Evolutionary conservation across 2,888 invertebrate species (phyloP).

Genomic region (Drepana falcataria): DNA sequence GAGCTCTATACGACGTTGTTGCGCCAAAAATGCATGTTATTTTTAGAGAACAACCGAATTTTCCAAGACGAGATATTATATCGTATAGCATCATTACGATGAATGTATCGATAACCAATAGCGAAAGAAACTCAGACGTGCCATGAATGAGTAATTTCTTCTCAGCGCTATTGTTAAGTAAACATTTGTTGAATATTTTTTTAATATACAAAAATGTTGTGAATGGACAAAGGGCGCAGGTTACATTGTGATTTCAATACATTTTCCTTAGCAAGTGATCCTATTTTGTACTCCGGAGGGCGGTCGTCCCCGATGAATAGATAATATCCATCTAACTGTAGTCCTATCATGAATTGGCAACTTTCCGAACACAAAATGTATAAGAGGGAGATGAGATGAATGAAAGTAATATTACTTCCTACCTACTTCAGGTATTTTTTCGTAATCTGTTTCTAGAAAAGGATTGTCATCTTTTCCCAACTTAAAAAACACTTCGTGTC

Average conservation of each 20-base stretch:
- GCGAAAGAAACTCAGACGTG: slow-evolving; percentile 55
- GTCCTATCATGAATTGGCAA: slow-evolving; percentile 65
- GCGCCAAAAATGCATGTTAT: background rate
- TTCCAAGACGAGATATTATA: slow-evolving; percentile 12
- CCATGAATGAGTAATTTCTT: slow-evolving; percentile 66
- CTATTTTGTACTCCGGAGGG: slow-evolving; percentile 60
- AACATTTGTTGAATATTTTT: slow-evolving; percentile 48
- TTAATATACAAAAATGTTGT: slow-evolving; percentile 54
- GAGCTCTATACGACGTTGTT: background rate
- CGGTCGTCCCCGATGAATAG: slow-evolving; percentile 65
- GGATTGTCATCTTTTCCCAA: background rate
- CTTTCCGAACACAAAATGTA: slow-evolving; percentile 45
- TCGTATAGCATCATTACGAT: slow-evolving; percentile 29
- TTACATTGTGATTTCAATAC: slow-evolving; percentile 76
- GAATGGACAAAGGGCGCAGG: slow-evolving; percentile 60
- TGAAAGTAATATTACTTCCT: slow-evolving; percentile 26
- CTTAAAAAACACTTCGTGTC: no score
- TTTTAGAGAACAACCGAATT: background rate
- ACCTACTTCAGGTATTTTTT: background rate
- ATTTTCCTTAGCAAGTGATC: slow-evolving; percentile 70
- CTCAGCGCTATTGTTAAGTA: slow-evolving; percentile 65
- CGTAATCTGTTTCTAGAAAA: background rate
- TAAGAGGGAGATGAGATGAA: slow-evolving; percentile 26
- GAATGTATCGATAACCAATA: slow-evolving; percentile 43
- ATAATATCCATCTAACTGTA: slow-evolving; percentile 67